Conservation (phyloP, 2,888 invertebrate species). For the Ditylenchus weischeri region DNA sequence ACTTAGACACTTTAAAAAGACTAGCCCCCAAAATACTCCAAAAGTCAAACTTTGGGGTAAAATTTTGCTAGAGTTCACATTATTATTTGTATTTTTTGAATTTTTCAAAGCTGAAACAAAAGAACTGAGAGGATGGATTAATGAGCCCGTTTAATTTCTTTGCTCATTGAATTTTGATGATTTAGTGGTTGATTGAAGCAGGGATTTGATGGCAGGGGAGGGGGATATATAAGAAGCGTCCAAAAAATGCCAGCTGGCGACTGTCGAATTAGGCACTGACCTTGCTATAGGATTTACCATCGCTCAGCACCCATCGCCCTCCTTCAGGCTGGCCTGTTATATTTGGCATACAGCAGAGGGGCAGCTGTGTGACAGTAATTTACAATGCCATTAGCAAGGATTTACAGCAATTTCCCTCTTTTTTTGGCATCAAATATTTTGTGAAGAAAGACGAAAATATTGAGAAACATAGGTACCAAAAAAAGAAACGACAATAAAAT, state of each 20-base stretch:
- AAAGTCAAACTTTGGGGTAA: too few relatives aligned
- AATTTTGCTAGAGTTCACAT: too few relatives aligned
- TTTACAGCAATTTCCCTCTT: neutral
- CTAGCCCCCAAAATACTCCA: too few relatives aligned
- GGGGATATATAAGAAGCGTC: neutral
- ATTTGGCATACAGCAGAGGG: neutral
- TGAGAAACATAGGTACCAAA: too few relatives aligned
- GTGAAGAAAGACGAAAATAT: too few relatives aligned
- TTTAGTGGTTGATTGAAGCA: neutral
- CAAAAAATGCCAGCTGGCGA: slow-evolving; percentile 8
- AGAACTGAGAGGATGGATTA: too few relatives aligned
- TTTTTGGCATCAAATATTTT: too few relatives aligned
- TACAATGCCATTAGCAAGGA: neutral
- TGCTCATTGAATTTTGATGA: slow-evolving; percentile 12
- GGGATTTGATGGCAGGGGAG: slow-evolving; percentile 10
- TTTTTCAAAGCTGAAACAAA: too few relatives aligned
- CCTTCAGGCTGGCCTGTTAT: too few relatives aligned
- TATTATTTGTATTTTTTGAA: too few relatives aligned
- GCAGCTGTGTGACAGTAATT: slow-evolving; percentile 1
- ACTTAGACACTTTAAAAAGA: too few relatives aligned
- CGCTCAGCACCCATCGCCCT: neutral
- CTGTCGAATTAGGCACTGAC: neutral
- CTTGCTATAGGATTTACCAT: neutral
- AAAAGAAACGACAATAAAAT: too few relatives aligned
- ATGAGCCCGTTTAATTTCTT: slow-evolving; percentile 3